Evolutionary conservation across 2,797 vertebrate species (phyloP).

Genomic region (Allobates femoralis): DNA sequence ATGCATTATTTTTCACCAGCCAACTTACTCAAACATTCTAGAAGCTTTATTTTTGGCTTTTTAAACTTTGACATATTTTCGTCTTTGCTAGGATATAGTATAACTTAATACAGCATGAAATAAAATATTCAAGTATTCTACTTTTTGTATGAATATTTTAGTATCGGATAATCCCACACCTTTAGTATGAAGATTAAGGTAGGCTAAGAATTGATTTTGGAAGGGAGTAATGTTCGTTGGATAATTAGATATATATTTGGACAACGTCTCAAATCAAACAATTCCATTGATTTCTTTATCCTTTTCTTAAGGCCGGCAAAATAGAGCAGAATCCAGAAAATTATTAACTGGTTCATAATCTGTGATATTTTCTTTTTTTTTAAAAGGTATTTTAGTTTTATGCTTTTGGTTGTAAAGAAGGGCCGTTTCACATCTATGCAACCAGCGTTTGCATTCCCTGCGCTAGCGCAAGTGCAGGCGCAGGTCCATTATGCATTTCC

Average conservation of each 20-base stretch:
- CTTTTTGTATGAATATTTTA: background rate
- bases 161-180: background rate
- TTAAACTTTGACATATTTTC: background rate
- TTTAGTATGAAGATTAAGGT: background rate
- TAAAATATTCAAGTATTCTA: background rate
- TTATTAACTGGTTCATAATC: background rate
- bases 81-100: background rate
- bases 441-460: too few relatives aligned
- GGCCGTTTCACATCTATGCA: too few relatives aligned
- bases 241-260: background rate
- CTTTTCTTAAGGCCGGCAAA: background rate
- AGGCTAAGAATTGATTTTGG: conserved; percentile 10
- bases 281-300: background rate
- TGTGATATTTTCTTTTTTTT: background rate
- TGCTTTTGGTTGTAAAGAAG: too few relatives aligned
- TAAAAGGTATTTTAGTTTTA: background rate
- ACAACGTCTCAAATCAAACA: background rate
- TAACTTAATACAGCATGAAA: background rate
- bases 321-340: background rate
- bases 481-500: too few relatives aligned
- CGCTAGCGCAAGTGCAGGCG: too few relatives aligned
- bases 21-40: background rate
- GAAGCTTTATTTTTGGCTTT: background rate
- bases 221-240: background rate
- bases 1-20: background rate